Conservation (phyloP, 2,113 vertebrate genomes). For the Perccottus glenii region DNA sequence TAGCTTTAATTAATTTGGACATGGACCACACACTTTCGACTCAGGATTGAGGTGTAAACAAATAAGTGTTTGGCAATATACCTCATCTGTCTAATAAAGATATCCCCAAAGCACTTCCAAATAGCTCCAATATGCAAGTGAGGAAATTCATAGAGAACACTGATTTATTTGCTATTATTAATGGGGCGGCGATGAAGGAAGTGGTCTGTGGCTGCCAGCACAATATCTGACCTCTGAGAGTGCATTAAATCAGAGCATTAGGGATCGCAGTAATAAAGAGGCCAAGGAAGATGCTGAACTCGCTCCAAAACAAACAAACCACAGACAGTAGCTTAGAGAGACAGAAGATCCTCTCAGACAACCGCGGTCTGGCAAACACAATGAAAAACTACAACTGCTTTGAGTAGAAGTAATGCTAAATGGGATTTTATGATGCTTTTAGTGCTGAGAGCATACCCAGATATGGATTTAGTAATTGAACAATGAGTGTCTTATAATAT, state of each 20-base stretch:
- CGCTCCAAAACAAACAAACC: conserved; percentile 62
- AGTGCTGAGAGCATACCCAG: not conserved
- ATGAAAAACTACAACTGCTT: not conserved
- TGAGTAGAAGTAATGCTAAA: not conserved
- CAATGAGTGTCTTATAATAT: conserved; percentile 5
- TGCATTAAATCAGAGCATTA: conserved; percentile 77
- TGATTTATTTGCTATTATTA: conserved; percentile 78
- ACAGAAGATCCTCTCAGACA: conserved; percentile 38
- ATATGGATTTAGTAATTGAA: not conserved
- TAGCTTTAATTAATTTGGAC: conserved; percentile 60
- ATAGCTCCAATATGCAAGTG: conserved; percentile 61
- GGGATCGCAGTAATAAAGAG: conserved; percentile 70
- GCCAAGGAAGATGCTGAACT: conserved; percentile 56
- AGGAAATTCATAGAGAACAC: conserved; percentile 47
- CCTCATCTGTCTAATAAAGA: conserved; percentile 62
- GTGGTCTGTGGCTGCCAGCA: conserved; percentile 68
- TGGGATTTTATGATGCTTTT: not conserved
- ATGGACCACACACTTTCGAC: conserved; percentile 51
- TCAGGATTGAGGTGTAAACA: conserved; percentile 50
- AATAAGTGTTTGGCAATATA: conserved; percentile 36
- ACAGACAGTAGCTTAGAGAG: conserved; percentile 28
- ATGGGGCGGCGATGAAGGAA: conserved; percentile 66
- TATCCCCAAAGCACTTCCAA: conserved; percentile 46
- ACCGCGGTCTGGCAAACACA: not conserved
- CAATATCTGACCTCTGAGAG: conserved; percentile 75